Conservation (phyloP, 1,140 invertebrate genomes). For the Euborellia annulipes region DNA sequence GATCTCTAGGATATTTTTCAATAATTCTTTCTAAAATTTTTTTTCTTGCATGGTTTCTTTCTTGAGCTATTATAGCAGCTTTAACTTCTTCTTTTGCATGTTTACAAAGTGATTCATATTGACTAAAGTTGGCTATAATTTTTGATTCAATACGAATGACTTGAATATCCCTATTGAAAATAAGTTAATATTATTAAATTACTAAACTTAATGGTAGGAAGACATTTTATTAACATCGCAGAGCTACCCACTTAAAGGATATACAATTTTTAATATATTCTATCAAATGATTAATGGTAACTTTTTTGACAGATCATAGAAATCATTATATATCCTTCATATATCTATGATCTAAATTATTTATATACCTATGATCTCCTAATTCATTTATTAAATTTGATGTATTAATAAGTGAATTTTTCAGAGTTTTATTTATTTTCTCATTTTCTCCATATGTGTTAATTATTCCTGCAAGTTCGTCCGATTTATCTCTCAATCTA, state of each 20-base stretch:
- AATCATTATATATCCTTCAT: constrained; percentile 3
- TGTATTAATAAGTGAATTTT: constrained; percentile 40
- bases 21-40: constrained; percentile 42
- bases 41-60: constrained; percentile 46
- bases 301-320: too few relatives aligned
- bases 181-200: too few relatives aligned
- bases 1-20: constrained; percentile 45
- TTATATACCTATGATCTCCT: constrained; percentile 41
- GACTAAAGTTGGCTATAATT: constrained; percentile 43
- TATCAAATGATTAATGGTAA: too few relatives aligned
- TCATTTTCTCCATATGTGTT: constrained; percentile 48
- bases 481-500: constrained; percentile 49
- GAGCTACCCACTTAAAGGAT: too few relatives aligned
- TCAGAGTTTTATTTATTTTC: constrained; percentile 48
- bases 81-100: constrained; percentile 54
- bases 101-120: constrained; percentile 55
- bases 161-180: constrained; percentile 36
- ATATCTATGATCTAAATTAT: constrained; percentile 5
- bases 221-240: too few relatives aligned
- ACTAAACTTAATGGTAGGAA: too few relatives aligned
- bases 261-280: too few relatives aligned
- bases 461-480: constrained; percentile 47
- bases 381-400: constrained; percentile 45
- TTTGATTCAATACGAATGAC: constrained; percentile 52
- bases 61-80: constrained; percentile 45